phyloP scores from a whole-genome alignment of 2,113 vertebrate species.

The Cinclus cinclus region DNA sequence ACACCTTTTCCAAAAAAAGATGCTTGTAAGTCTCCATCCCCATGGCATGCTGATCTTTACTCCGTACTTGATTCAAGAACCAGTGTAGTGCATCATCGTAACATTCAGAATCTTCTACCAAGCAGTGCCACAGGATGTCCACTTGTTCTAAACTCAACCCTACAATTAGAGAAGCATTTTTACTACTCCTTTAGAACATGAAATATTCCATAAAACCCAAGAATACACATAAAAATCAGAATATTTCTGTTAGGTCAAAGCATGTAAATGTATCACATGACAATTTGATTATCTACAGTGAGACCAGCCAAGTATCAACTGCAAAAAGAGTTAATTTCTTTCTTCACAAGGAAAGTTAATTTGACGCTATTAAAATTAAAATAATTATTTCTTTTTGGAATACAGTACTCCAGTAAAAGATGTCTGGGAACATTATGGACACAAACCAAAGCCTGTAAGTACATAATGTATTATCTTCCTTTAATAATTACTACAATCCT shows the following conservation, averaged over 20 bases:
- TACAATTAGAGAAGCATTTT: slow-evolving; percentile 54
- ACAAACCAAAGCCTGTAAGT: not conserved
- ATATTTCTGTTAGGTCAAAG: not conserved
- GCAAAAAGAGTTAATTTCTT: not conserved
- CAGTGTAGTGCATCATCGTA: slow-evolving; percentile 97
- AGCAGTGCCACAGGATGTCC: slow-evolving; percentile 97
- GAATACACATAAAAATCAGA: not conserved
- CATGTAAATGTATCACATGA: not conserved
- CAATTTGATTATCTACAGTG: not conserved
- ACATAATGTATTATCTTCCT: not conserved
- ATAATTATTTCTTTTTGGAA: not conserved
- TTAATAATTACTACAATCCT: not conserved
- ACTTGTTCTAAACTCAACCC: slow-evolving; percentile 98
- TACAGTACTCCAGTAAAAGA: not conserved
- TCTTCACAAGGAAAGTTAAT: not conserved
- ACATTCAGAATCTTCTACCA: slow-evolving; percentile 96
- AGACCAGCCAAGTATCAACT: not conserved
- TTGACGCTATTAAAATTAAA: not conserved
- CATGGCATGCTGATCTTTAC: slow-evolving; percentile 99
- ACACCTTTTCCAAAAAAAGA: slow-evolving; percentile 97
- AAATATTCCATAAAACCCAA: not conserved
- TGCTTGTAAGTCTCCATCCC: slow-evolving; percentile 99
- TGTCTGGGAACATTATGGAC: not conserved
- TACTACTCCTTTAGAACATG: not conserved
- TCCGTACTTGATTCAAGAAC: slow-evolving; percentile 99